phyloP scores from a whole-genome alignment of 2,113 vertebrate species.

The Cygnus buccinator region DNA sequence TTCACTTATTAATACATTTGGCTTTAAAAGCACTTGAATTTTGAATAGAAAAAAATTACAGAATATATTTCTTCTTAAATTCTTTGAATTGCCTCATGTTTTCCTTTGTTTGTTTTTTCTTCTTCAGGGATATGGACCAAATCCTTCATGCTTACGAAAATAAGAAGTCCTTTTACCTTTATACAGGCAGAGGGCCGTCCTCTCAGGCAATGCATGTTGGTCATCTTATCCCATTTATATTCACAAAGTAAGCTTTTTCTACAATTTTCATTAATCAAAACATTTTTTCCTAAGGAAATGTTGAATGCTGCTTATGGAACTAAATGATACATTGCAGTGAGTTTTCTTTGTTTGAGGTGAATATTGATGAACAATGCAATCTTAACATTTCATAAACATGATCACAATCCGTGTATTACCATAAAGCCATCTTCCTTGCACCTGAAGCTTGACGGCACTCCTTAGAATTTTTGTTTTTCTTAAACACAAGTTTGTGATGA shows the following conservation, averaged over 20 bases:
- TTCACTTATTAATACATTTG: background rate
- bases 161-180: constrained; percentile 94
- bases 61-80: background rate
- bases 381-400: background rate
- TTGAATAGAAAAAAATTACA: background rate
- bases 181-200: constrained; percentile 95
- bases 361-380: background rate
- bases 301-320: background rate
- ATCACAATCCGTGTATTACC: background rate
- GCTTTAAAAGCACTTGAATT: background rate
- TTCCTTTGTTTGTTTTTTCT: background rate
- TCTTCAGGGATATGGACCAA: constrained; percentile 92
- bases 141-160: constrained; percentile 92
- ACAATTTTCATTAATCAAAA: background rate
- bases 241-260: constrained; percentile 89
- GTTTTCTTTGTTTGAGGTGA: background rate
- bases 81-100: background rate
- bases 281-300: background rate
- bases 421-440: background rate
- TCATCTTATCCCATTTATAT: constrained; percentile 95
- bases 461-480: background rate
- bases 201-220: constrained; percentile 95
- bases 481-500: background rate
- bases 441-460: background rate
- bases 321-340: background rate